Evolutionary conservation across 2,888 invertebrate species (phyloP), one percentile per base, ranked within the genome.

Genomic region (Nysson spinosus): DNA sequence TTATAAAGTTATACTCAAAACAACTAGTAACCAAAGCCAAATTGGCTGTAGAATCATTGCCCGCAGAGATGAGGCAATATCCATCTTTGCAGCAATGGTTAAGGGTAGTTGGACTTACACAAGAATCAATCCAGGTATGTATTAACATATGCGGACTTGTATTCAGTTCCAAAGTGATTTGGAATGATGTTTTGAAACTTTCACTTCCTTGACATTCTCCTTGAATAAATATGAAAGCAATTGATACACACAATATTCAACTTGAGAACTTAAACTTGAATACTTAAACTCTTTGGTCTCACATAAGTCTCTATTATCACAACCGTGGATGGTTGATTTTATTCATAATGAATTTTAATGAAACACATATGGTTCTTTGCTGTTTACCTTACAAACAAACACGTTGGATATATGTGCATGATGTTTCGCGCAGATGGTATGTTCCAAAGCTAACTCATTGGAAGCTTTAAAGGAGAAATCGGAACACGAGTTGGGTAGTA

Each of bases 71-170:
- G 80, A 90, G 91, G 54, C 92, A 94, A 64, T 91, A 95, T 76
- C 96, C 96, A 20, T 94, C 95, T 50, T 89, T 97, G 66, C 91
- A 92, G 75, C 95, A 96, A 88, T 98, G 98, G 98, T 90, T 98
- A 50, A 91, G 94, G 69, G 96, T 98, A 16, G 97, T 98, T 14
- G 98, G 96, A 26, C 91, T 96, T 54, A 90, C 92, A 47, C 90
- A 90, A 44, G 92, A 92, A 73, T 92, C 93, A 34, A 92, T 94
- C 71, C 90, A 92, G 90, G 93, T 92, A 4, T 83, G 85, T 61
- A 76, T 3, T 4, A 14, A 14, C 16, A 14, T 0, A 30, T 4
- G 7, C n/a, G n/a, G n/a, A n/a, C n/a, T n/a, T n/a, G n/a, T n/a
- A n/a, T n/a, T n/a, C n/a, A n/a, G n/a, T n/a, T n/a, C n/a, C n/a